Conservation (phyloP, 2,113 vertebrate genomes). For the Gnathonemus longibarbis region DNA sequence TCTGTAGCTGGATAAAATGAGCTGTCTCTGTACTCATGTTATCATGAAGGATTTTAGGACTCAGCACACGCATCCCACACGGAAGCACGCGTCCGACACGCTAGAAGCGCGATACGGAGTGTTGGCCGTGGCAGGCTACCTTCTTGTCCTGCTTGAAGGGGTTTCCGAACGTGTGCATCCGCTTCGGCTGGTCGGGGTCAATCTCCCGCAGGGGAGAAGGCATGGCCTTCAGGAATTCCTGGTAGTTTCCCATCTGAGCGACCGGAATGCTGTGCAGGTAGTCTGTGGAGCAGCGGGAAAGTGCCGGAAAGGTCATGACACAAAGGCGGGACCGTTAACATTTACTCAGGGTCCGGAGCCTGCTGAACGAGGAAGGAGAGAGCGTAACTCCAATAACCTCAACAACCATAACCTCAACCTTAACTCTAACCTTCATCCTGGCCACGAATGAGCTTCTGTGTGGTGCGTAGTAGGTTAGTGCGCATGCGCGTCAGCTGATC, state of each 20-base stretch:
- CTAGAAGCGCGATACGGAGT: not conserved
- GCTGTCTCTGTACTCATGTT: not conserved
- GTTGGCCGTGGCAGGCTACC: constrained; percentile 47
- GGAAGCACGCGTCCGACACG: not conserved
- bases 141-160: constrained; percentile 98
- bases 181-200: constrained; percentile 91
- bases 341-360: not conserved
- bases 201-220: constrained; percentile 88
- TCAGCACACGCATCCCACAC: not conserved
- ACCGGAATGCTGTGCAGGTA: constrained; percentile 92
- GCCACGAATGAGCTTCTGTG: constrained; percentile 74
- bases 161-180: constrained; percentile 92
- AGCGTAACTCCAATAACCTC: not conserved
- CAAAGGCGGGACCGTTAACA: not conserved
- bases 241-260: constrained; percentile 97
- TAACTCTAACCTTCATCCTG: constrained; percentile 79
- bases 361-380: not conserved
- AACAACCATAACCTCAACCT: not conserved
- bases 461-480: constrained; percentile 84
- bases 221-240: constrained; percentile 87
- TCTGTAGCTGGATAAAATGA: not conserved
- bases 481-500: constrained; percentile 97
- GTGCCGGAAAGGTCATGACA: not conserved
- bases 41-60: not conserved
- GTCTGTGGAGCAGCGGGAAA: constrained; percentile 54